A percentile compares a stretch with the other conserved stretches of the same genome.
Evolutionary conservation across 2,113 vertebrate genomes (phyloP).

Genomic region (Menidia beryllina): DNA sequence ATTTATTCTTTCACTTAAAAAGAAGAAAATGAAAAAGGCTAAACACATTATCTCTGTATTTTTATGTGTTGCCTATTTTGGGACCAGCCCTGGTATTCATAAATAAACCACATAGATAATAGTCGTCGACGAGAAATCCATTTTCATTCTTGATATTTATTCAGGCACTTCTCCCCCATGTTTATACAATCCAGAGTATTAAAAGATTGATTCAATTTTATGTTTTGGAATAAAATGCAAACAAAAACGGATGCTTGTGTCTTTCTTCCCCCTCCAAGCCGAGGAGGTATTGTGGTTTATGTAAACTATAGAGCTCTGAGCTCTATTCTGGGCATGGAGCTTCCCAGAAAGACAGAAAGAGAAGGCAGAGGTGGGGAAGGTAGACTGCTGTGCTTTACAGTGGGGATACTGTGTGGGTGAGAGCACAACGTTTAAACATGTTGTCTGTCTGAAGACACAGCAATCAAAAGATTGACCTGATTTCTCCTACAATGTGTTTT

Average conservation of each 20-base stretch:
- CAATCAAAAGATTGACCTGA: constrained; percentile 59
- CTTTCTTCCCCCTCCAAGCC: constrained; percentile 75
- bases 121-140: constrained; percentile 88
- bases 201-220: constrained; percentile 97
- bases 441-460: constrained; percentile 55
- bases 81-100: constrained; percentile 75
- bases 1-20: constrained; percentile 81
- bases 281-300: constrained; percentile 77
- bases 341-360: constrained; percentile 68
- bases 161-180: constrained; percentile 83
- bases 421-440: constrained; percentile 67
- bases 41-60: constrained; percentile 81
- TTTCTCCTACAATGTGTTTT: constrained; percentile 53
- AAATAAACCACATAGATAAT: constrained; percentile 86
- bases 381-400: constrained; percentile 67
- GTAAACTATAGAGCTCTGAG: constrained; percentile 73
- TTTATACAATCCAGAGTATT: constrained; percentile 93
- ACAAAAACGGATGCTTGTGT: constrained; percentile 85
- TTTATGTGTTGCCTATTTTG: constrained; percentile 78
- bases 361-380: constrained; percentile 57
- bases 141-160: constrained; percentile 91
- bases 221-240: constrained; percentile 93
- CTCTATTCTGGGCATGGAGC: constrained; percentile 75
- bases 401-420: constrained; percentile 70
- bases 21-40: constrained; percentile 75